These are phyloP conservation scores for Dryococelus australis DNA, from an alignment of 2,888 invertebrate species.

Conservation along the genomic window DNA sequence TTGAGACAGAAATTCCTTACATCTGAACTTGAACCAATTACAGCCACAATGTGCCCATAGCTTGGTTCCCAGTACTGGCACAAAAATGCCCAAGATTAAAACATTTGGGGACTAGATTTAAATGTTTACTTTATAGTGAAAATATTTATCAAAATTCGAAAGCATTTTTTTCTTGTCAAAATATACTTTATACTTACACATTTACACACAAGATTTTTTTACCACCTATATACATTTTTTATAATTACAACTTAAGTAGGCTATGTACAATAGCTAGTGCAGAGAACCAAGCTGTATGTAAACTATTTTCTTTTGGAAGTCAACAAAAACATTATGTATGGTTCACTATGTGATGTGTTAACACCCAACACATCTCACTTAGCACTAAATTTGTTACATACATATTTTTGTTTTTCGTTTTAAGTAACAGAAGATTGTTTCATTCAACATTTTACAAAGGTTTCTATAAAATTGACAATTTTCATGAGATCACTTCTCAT, in stretches of 20 bases:
- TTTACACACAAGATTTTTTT: slow-evolving; percentile 4
- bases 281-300: neutral
- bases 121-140: slow-evolving; percentile 42
- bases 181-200: neutral
- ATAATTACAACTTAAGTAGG: neutral
- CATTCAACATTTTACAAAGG: neutral
- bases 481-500: slow-evolving; percentile 16
- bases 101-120: slow-evolving; percentile 42
- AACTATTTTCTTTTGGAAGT: neutral
- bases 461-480: neutral
- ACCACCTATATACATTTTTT: neutral
- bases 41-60: neutral
- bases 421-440: neutral
- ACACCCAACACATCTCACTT: neutral
- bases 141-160: slow-evolving; percentile 37
- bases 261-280: neutral
- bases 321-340: neutral
- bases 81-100: slow-evolving; percentile 31
- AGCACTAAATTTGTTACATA: neutral
- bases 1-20: neutral
- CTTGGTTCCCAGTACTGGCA: slow-evolving; percentile 31
- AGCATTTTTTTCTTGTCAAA: neutral
- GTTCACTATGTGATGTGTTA: neutral
- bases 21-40: neutral
- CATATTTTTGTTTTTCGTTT: neutral